phyloP scores from a whole-genome alignment of 2,113 vertebrate genomes.

The Ascaphus truei region DNA sequence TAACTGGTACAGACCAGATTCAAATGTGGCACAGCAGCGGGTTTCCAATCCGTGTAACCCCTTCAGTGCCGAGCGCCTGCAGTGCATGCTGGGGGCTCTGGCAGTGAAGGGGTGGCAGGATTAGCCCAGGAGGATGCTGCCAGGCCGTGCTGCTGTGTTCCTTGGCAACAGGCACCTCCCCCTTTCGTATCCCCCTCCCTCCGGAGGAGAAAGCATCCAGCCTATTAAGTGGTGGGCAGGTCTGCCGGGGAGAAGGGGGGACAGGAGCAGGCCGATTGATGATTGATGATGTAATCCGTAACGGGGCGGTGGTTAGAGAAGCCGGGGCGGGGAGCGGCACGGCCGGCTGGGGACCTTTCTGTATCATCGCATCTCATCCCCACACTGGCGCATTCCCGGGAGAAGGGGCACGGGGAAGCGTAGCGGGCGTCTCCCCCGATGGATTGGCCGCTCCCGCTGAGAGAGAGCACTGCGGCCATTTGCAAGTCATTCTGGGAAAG shows the following conservation, averaged over 20 bases:
- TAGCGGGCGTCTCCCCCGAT: neutral
- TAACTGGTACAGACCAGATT: too few species aligned
- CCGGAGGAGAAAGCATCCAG: neutral
- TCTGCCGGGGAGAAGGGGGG: neutral
- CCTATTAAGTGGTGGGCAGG: neutral
- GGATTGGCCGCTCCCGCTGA: neutral
- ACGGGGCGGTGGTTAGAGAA: conserved; percentile 5
- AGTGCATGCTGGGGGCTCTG: neutral
- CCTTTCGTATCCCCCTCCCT: neutral
- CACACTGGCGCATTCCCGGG: neutral
- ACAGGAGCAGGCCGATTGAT: neutral
- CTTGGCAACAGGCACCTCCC: conserved; percentile 2
- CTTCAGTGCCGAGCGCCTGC: neutral
- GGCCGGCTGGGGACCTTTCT: neutral
- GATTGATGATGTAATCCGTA: conserved; percentile 24
- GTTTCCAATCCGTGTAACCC: too few species aligned
- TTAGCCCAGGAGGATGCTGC: neutral
- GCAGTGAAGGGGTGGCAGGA: neutral
- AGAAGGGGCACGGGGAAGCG: neutral
- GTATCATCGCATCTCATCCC: neutral
- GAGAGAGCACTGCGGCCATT: conserved; percentile 7
- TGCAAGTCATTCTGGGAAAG: conserved; percentile 14
- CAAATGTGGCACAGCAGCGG: too few species aligned
- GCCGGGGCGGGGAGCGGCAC: neutral
- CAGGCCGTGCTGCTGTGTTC: conserved; percentile 17